Evolutionary conservation across 2,113 vertebrate genomes (phyloP).

Genomic region (Vicugna pacos): DNA sequence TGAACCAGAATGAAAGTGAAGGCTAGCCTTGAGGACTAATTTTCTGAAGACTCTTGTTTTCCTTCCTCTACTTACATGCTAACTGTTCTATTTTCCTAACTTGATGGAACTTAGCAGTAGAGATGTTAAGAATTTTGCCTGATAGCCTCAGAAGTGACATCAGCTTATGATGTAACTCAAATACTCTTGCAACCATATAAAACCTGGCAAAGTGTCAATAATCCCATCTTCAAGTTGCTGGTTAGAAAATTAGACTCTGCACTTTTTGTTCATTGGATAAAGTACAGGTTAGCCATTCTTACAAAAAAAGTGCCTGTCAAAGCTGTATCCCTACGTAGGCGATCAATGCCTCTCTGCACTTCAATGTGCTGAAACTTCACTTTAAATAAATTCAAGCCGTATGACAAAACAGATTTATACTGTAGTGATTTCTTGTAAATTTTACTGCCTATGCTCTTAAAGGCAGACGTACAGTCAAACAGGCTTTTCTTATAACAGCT

Average conservation of each 20-base stretch:
- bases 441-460: neutral
- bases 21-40: neutral
- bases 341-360: neutral
- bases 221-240: neutral
- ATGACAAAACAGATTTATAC: slow-evolving; percentile 37
- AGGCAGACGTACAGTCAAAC: neutral
- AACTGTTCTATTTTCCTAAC: neutral
- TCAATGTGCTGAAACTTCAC: neutral
- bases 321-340: neutral
- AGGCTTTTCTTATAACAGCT: neutral
- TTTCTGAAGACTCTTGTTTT: neutral
- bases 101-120: neutral
- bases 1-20: neutral
- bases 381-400: slow-evolving; percentile 46
- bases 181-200: neutral
- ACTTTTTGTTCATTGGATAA: neutral
- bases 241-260: neutral
- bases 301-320: neutral
- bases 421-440: slow-evolving; percentile 25
- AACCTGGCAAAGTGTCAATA: neutral
- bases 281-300: slow-evolving; percentile 6
- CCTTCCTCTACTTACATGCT: neutral
- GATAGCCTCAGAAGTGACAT: slow-evolving; percentile 26
- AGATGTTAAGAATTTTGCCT: neutral
- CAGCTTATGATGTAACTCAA: neutral